Percentiles rank a stretch among this genome's conserved stretches.
Conservation (phyloP, 2,113 vertebrate genomes). For the Hippotragus niger region DNA sequence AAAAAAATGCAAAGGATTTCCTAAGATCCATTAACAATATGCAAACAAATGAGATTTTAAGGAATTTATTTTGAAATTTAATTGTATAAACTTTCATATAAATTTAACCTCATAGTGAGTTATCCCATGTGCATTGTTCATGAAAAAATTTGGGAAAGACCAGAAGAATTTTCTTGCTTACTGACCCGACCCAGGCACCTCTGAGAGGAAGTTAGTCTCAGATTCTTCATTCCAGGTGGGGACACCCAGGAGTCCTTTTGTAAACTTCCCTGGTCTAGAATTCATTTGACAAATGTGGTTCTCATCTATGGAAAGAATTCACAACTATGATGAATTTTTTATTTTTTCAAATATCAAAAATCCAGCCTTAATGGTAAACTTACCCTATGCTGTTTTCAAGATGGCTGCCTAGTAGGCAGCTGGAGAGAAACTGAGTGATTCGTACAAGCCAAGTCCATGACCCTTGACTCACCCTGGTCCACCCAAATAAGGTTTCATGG, state of each 20-base stretch:
- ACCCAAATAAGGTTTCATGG: neutral
- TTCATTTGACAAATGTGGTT: neutral
- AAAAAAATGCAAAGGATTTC: neutral
- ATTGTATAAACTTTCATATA: neutral
- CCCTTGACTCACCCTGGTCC: neutral
- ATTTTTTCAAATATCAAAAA: constrained; percentile 33
- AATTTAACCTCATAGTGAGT: neutral
- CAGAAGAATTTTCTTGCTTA: neutral
- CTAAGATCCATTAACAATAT: neutral
- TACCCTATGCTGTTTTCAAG: neutral
- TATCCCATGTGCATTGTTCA: neutral
- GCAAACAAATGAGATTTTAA: neutral
- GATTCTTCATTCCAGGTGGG: neutral
- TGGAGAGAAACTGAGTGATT: neutral
- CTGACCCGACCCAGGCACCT: neutral
- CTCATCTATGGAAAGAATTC: constrained; percentile 5
- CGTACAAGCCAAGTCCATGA: neutral
- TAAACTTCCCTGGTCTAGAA: neutral
- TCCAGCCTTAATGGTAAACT: neutral
- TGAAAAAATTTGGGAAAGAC: neutral
- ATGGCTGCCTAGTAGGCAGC: neutral
- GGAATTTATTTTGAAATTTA: constrained; percentile 27
- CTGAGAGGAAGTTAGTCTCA: neutral
- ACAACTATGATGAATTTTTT: neutral
- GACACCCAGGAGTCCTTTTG: neutral